Evolutionary conservation across 2,797 vertebrate genomes (phyloP).

Genomic region (Okamejei kenojei): DNA sequence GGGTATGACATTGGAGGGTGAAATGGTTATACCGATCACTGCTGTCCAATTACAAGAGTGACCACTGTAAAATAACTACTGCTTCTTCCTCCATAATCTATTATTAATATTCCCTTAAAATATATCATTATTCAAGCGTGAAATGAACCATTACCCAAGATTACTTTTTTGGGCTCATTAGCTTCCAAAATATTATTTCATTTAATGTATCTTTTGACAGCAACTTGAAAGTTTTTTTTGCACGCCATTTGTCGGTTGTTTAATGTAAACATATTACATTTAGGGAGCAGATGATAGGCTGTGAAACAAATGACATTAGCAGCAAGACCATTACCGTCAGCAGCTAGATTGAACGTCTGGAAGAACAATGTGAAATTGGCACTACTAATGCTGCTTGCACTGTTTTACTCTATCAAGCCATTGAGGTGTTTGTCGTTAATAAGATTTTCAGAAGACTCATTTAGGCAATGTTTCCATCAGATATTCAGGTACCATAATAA

Average conservation of each 20-base stretch:
- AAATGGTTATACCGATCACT: neutral
- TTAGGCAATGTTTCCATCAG: slow-evolving; percentile 43
- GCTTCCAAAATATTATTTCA: slow-evolving; percentile 24
- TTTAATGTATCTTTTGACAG: slow-evolving; percentile 7
- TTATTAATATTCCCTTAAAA: slow-evolving; percentile 25
- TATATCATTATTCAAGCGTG: slow-evolving; percentile 10
- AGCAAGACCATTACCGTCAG: slow-evolving; percentile 13
- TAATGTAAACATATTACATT: slow-evolving; percentile 15
- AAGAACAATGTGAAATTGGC: neutral
- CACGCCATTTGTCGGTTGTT: neutral
- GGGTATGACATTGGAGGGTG: too few relatives aligned
- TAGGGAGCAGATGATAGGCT: neutral
- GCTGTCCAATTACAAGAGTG: neutral
- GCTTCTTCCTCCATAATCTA: slow-evolving; percentile 4
- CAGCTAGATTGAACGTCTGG: neutral
- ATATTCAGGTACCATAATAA: slow-evolving; percentile 45
- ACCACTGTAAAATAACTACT: neutral
- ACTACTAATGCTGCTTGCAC: slow-evolving; percentile 19
- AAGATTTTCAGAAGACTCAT: slow-evolving; percentile 38
- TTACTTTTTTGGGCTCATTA: slow-evolving; percentile 18
- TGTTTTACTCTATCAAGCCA: slow-evolving; percentile 35
- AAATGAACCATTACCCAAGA: slow-evolving; percentile 22
- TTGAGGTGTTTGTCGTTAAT: slow-evolving; percentile 41
- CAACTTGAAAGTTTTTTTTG: neutral
- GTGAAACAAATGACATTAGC: neutral